A percentile compares a stretch with the other conserved stretches of the same genome.
phyloP scores from a whole-genome alignment of 2,888 invertebrate genomes.

The Plebejus argus region DNA sequence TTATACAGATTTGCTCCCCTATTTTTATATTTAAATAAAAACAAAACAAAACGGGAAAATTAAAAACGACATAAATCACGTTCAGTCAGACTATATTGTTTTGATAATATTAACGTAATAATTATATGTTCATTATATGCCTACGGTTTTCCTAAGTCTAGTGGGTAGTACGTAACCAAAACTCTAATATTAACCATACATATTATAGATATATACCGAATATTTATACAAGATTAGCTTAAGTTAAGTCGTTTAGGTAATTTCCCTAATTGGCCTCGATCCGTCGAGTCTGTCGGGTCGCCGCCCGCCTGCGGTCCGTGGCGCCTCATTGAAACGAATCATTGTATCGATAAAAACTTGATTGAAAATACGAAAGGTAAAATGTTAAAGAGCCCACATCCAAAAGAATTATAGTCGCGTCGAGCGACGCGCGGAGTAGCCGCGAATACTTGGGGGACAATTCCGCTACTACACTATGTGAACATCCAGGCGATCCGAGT shows the following conservation, averaged over 20 bases:
- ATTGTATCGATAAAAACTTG: conserved; percentile 49
- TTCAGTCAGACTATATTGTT: conserved; percentile 74
- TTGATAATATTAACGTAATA: conserved; percentile 79
- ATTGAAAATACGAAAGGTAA: conserved; percentile 54
- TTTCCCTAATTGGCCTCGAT: conserved; percentile 77
- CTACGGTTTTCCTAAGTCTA: conserved; percentile 79
- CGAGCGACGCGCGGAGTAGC: conserved; percentile 41
- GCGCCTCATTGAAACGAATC: conserved; percentile 74
- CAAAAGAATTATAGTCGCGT: conserved; percentile 63
- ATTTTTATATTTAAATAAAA: conserved; percentile 43
- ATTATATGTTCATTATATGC: conserved; percentile 76
- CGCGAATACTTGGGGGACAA: conserved; percentile 49
- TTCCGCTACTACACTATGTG: conserved; percentile 47
- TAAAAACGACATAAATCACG: conserved; percentile 75
- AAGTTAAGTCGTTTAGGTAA: conserved; percentile 79
- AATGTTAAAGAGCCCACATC: conserved; percentile 74
- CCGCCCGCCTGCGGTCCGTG: conserved; percentile 54
- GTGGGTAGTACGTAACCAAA: conserved; percentile 80
- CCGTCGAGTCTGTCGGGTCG: conserved; percentile 71
- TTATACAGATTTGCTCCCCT: conserved; percentile 76
- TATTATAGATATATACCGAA: conserved; percentile 80
- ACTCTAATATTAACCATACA: conserved; percentile 81
- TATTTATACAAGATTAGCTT: conserved; percentile 81
- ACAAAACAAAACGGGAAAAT: conserved; percentile 59
- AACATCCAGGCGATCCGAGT: conserved; percentile 8